Conservation (phyloP, 2,113 vertebrate genomes). For the Campylomormyrus tamandua region DNA sequence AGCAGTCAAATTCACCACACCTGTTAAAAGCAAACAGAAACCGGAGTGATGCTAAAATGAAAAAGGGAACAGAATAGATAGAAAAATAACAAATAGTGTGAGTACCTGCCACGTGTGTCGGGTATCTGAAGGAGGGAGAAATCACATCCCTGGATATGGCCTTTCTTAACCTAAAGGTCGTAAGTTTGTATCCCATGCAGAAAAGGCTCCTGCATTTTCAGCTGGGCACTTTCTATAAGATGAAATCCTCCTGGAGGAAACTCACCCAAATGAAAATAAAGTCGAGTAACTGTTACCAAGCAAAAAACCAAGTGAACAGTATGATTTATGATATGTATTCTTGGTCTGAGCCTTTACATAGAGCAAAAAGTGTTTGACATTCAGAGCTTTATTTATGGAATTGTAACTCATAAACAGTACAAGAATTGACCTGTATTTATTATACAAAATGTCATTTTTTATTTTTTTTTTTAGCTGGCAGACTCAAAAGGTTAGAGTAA, state of each 20-base stretch:
- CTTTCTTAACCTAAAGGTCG: not conserved
- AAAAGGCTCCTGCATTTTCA: not conserved
- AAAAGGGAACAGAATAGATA: not conserved
- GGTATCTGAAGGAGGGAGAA: not conserved
- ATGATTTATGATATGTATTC: not conserved
- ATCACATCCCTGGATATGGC: not conserved
- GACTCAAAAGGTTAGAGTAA: not conserved
- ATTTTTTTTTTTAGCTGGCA: not conserved
- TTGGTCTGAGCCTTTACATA: not conserved
- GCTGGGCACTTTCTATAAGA: not conserved
- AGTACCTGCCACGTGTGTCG: not conserved
- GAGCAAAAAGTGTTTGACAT: not conserved
- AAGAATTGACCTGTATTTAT: not conserved
- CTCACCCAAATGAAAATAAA: not conserved
- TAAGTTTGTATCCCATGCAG: not conserved
- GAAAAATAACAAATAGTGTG: not conserved
- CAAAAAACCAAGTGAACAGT: not conserved
- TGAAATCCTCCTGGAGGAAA: not conserved
- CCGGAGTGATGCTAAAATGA: not conserved
- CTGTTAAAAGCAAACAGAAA: not conserved
- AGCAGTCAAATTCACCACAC: not conserved
- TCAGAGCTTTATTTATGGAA: not conserved
- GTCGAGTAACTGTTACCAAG: not conserved
- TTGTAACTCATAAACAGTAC: not conserved
- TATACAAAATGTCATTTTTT: not conserved